Evolutionary conservation across 2,113 vertebrate species (phyloP), one percentile per base, ranked within the genome.

Genomic region (Solea solea): DNA sequence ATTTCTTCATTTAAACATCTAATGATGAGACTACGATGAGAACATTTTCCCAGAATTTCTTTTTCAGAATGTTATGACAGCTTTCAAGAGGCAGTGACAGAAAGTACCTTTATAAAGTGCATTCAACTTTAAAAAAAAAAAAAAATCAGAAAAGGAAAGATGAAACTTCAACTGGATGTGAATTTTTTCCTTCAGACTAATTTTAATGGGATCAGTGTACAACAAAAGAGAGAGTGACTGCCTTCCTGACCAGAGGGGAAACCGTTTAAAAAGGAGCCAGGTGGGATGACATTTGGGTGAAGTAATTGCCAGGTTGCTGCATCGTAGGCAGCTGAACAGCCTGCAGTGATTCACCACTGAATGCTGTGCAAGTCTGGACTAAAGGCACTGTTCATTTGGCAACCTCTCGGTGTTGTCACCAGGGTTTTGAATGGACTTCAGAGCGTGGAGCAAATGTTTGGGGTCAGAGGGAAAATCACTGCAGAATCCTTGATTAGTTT

Each of bases 221-320:
- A 41, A n/a, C 49, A 39, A 40, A 58, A 25, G 7, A 5, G 15
- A 8, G 45, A 41, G 44, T 63, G 53, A 64, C 51, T 61, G 41
- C 39, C 59, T 72, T 70, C 15, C 57, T 64, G 49, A 50, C 52
- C 68, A 46, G 40, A 62, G 66, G 61, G 46, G 21, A 65, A 77
- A 51, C 15, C 48, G 41, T 81, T 51, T 49, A 68, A 65, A 61
- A 69, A 16, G 39, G 39, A 74, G 66, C 41, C 76, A 79, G 69
- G 83, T 76, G 72, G 81, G 58, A 8, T 72, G 72, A 77, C 78
- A 82, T 86, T 81, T 85, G 74, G 80, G 27, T 51, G 64, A 8
- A 62, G 59, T 16, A 34, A 66, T 39, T 72, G 74, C 83, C 80
- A 76, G 46, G 72, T 80, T 70, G 44, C 59, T 57, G 44, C 57